Evolutionary conservation across 2,888 invertebrate genomes (phyloP).

Genomic region (Helleia helle): DNA sequence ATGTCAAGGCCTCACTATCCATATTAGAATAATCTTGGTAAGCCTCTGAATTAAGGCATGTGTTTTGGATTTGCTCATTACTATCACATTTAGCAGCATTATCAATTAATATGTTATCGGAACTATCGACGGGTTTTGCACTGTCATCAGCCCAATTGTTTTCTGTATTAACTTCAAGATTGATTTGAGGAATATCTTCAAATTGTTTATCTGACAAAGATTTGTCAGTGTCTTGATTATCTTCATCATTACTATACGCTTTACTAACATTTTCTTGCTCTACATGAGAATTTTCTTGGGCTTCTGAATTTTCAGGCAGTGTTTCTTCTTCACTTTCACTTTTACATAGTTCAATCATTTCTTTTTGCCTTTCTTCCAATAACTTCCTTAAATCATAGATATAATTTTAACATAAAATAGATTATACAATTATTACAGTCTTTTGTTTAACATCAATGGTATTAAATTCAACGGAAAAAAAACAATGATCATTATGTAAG

Average conservation of each 20-base stretch:
- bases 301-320: neutral
- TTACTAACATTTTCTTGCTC: neutral
- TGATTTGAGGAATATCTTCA: slow-evolving; percentile 9
- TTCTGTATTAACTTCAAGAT: neutral
- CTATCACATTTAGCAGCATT: slow-evolving; percentile 9
- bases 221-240: neutral
- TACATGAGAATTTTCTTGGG: neutral
- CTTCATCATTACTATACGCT: neutral
- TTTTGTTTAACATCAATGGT: too few relatives aligned
- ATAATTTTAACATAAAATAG: slow-evolving; percentile 18
- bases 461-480: too few relatives aligned
- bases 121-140: too few relatives aligned
- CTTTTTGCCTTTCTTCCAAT: slow-evolving; percentile 81
- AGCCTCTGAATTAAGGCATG: neutral
- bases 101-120: too few relatives aligned
- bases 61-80: slow-evolving; percentile 5
- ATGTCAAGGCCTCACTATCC: neutral
- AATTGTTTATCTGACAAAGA: neutral
- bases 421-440: neutral
- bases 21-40: neutral
- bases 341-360: slow-evolving; percentile 83
- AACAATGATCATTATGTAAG: too few relatives aligned
- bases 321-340: slow-evolving; percentile 77
- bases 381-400: slow-evolving; percentile 64
- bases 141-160: neutral